A percentile compares a stretch with the other conserved stretches of the same genome.
These are phyloP conservation scores for Acleris sparsana DNA, from an alignment of 2,888 invertebrate genomes.

Conservation along the genomic window DNA sequence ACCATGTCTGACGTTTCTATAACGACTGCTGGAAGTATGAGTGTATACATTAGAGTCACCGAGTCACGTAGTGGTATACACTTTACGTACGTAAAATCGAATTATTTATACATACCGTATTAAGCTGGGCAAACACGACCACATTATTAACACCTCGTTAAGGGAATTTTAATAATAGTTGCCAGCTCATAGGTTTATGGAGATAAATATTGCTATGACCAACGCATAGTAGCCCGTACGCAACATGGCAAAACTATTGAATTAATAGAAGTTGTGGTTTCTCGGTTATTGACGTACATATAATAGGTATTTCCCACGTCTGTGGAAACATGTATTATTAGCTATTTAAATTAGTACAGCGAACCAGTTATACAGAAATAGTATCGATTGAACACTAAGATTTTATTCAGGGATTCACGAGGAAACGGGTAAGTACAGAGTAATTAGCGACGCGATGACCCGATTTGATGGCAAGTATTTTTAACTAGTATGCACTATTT, in stretches of 20 bases:
- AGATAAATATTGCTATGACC: slow-evolving; percentile 14
- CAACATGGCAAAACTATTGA: slow-evolving; percentile 19
- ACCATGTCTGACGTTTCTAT: too few species aligned
- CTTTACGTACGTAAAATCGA: too few species aligned
- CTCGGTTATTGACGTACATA: slow-evolving; percentile 14
- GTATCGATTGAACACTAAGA: slow-evolving; percentile 11
- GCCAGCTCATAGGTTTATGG: neutral
- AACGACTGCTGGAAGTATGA: too few species aligned
- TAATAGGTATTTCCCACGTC: slow-evolving; percentile 33
- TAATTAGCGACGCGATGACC: neutral
- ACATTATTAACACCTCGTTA: neutral
- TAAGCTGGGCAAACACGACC: neutral
- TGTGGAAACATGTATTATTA: slow-evolving; percentile 22
- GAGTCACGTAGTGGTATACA: too few species aligned
- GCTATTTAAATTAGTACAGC: slow-evolving; percentile 20
- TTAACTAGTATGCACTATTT: neutral
- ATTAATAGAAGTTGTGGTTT: slow-evolving; percentile 29
- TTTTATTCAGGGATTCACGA: slow-evolving; percentile 28
- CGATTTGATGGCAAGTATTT: neutral
- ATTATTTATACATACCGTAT: too few species aligned
- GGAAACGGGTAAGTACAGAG: slow-evolving; percentile 13
- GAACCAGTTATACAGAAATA: slow-evolving; percentile 22
- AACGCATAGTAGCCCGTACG: neutral
- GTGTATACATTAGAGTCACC: too few species aligned
- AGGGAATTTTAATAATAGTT: slow-evolving; percentile 9